Conservation (phyloP, 1,140 invertebrate species). For the Daktulosphaira vitifoliae region DNA sequence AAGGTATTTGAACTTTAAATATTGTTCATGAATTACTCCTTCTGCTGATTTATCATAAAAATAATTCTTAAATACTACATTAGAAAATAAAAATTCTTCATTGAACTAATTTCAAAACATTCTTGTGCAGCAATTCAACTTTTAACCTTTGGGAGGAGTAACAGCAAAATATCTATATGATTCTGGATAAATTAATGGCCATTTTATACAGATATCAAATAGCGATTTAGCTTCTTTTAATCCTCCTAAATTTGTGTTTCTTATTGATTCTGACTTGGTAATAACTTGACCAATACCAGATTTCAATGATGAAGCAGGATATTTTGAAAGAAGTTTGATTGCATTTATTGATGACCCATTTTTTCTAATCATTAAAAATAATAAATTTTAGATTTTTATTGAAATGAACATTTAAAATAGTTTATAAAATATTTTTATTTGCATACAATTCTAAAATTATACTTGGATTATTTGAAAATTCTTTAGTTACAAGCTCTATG, state of each 20-base stretch:
- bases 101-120: too few species aligned
- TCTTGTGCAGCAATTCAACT: too few species aligned
- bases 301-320: slow-evolving; percentile 48
- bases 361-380: slow-evolving; percentile 15
- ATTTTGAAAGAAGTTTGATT: slow-evolving; percentile 10
- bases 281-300: slow-evolving; percentile 48
- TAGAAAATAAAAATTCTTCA: too few species aligned
- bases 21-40: too few species aligned
- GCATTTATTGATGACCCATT: neutral
- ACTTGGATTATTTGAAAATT: slow-evolving; percentile 40
- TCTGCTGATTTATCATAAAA: too few species aligned
- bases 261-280: slow-evolving; percentile 20
- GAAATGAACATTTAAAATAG: neutral
- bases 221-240: slow-evolving; percentile 53
- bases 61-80: too few species aligned
- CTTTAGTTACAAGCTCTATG: slow-evolving; percentile 44
- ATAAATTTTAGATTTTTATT: neutral
- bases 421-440: neutral
- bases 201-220: slow-evolving; percentile 54
- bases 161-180: slow-evolving; percentile 53
- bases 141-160: slow-evolving; percentile 50
- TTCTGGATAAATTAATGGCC: slow-evolving; percentile 55
- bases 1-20: too few species aligned
- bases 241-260: slow-evolving; percentile 57
- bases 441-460: slow-evolving; percentile 21